Evolutionary conservation across 2,113 vertebrate species (phyloP).

Genomic region (Cercocebus atys): DNA sequence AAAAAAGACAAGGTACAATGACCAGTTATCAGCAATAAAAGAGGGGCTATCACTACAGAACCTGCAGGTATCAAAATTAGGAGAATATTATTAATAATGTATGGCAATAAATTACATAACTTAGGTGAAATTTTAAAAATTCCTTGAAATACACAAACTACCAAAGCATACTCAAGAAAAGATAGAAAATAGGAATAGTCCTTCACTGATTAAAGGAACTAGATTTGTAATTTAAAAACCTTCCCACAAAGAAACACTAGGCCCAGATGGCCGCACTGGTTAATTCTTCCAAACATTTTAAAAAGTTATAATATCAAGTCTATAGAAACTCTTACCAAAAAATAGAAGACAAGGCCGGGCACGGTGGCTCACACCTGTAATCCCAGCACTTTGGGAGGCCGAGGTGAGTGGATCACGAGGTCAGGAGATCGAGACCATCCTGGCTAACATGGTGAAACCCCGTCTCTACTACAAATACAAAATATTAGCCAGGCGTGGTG

Average conservation of each 20-base stretch:
- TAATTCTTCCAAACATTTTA: neutral
- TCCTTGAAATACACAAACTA: neutral
- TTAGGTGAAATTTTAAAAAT: neutral
- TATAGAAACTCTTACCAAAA: neutral
- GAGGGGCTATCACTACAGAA: neutral
- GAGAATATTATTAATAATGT: neutral
- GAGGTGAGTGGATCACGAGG: too few relatives aligned
- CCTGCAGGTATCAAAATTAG: neutral
- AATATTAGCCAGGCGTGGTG: too few relatives aligned
- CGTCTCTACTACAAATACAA: too few relatives aligned
- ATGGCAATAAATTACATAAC: neutral
- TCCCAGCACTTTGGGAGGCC: too few relatives aligned
- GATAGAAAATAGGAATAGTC: neutral
- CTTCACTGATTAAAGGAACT: neutral
- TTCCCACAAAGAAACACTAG: neutral
- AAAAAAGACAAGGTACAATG: neutral
- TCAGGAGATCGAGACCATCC: too few relatives aligned
- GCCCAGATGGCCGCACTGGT: neutral
- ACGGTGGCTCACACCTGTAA: too few relatives aligned
- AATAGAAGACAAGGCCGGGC: neutral
- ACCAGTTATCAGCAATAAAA: neutral
- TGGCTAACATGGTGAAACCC: too few relatives aligned
- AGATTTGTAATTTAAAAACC: neutral
- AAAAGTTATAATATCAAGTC: neutral
- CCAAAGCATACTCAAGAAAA: neutral